A percentile compares a stretch with the other conserved stretches of the same genome.
phyloP scores from a whole-genome alignment of 2,888 invertebrate genomes.

The Diploptera punctata region DNA sequence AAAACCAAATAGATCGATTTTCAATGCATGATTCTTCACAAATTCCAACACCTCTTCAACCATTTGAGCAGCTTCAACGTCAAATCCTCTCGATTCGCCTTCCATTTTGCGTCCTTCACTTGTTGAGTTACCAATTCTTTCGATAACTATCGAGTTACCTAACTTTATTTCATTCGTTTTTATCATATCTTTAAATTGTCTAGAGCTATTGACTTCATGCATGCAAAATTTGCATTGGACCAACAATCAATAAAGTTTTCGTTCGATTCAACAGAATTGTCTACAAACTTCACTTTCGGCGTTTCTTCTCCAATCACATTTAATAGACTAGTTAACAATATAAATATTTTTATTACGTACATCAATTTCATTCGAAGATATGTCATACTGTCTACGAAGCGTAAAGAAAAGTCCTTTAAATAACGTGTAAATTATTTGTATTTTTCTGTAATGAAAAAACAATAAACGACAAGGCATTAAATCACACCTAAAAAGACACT shows the following conservation, averaged over 20 bases:
- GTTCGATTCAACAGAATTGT: not conserved
- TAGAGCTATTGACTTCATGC: not conserved
- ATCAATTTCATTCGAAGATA: no score
- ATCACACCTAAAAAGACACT: no score
- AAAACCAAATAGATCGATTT: constrained; percentile 62
- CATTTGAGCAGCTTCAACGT: constrained; percentile 63
- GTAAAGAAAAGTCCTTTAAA: no score
- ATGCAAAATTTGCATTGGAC: not conserved
- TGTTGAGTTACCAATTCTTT: constrained; percentile 3
- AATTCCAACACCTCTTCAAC: constrained; percentile 60
- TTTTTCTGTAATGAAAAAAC: no score
- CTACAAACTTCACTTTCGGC: not conserved
- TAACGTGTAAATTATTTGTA: no score
- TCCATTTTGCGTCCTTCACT: not conserved
- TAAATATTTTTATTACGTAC: not conserved
- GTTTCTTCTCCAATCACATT: not conserved
- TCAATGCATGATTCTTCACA: constrained; percentile 61
- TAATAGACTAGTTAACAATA: not conserved
- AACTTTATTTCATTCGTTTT: constrained; percentile 12
- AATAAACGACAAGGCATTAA: no score
- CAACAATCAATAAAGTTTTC: constrained; percentile 9
- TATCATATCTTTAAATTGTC: constrained; percentile 6
- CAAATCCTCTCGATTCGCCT: constrained; percentile 55
- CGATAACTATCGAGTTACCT: constrained; percentile 32
- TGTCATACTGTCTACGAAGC: no score